Evolutionary conservation across 2,888 invertebrate species (phyloP), one percentile per base, ranked within the genome.

Genomic region (Sialis lutaria): DNA sequence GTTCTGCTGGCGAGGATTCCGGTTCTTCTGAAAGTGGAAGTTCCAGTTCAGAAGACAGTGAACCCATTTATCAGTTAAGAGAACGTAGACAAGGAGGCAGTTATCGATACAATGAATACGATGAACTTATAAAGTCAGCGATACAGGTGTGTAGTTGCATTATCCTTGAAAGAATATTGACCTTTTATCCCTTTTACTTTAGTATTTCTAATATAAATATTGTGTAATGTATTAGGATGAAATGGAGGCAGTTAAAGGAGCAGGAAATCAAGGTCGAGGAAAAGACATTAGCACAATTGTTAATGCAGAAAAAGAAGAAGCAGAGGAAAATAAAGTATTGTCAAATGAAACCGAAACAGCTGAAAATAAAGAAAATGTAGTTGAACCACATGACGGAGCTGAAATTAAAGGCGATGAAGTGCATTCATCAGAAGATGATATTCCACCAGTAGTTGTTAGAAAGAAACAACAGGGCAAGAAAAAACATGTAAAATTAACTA

Each of bases 251-350:
- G 79, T 78, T 1, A 79, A 80, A 48, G 82, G 84, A 31, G 82
- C 83, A 1, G 87, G 89, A 1, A 84, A 83, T 63, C 77, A 82
- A 55, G 83, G 84, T 1, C 73, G 88, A 22, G 92, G 93, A 0
- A 93, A 93, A 62, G 91, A 93, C 63, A 91, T 91, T 55, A 79
- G 84, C n/a, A 91, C 88, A 46, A 90, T 91, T 53, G 82, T 84
- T 1, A 83, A 84, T 53, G 79, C 77, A 0, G 82, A 80, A 45
- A 80, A 81, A 54, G 82, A 82, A 54, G 81, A 82, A 58, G 52
- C 59, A 46, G 50, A 62, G 55, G 48, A 56, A 47, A 51, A 62
- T 56, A 53, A 59, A 54, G 44, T 60, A 22, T 45, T 49, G 34
- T 10, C 40, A 2, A 53, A 50, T 0, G 59, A 58, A 8, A 53